A percentile compares a stretch with the other conserved stretches of the same genome.
Conservation (phyloP, 2,113 vertebrate genomes). For the Mola mola region DNA sequence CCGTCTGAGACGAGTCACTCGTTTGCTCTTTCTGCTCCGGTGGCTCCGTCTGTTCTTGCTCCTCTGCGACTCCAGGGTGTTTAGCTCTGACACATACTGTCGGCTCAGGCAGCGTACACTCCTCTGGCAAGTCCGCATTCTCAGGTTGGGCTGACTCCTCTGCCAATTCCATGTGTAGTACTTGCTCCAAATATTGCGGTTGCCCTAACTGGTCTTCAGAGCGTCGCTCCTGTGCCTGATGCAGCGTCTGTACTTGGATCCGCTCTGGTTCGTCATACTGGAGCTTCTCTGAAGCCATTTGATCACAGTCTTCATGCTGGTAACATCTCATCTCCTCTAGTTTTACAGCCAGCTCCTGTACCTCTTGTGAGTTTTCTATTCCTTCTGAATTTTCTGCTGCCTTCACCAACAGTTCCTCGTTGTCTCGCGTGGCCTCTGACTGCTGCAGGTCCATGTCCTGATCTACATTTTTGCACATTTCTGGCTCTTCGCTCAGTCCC, state of each 20-base stretch:
- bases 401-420: not conserved
- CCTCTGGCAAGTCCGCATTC: conserved; percentile 18
- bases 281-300: not conserved
- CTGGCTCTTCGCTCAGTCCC: conserved; percentile 14
- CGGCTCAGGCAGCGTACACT: conserved; percentile 18
- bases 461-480: conserved; percentile 48
- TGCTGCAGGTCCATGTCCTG: conserved; percentile 27
- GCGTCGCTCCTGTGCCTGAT: conserved; percentile 1
- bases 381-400: conserved; percentile 24
- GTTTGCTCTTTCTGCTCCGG: conserved; percentile 28
- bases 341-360: conserved; percentile 10
- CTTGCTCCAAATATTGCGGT: conserved; percentile 1
- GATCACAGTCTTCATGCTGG: conserved; percentile 24
- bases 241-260: not conserved
- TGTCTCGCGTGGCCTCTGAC: conserved; percentile 7
- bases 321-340: conserved; percentile 21
- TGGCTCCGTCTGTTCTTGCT: conserved; percentile 22
- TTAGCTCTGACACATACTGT: conserved; percentile 13
- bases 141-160: conserved; percentile 22
- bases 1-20: not conserved
- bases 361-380: conserved; percentile 15
- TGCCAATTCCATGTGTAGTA: conserved; percentile 17
- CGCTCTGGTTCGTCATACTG: conserved; percentile 12
- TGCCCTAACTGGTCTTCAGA: conserved; percentile 8
- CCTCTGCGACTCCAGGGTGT: conserved; percentile 5